Percentiles rank a stretch among this genome's conserved stretches.
Conservation (phyloP, 2,797 vertebrate genomes). For the Cuniculus paca region DNA sequence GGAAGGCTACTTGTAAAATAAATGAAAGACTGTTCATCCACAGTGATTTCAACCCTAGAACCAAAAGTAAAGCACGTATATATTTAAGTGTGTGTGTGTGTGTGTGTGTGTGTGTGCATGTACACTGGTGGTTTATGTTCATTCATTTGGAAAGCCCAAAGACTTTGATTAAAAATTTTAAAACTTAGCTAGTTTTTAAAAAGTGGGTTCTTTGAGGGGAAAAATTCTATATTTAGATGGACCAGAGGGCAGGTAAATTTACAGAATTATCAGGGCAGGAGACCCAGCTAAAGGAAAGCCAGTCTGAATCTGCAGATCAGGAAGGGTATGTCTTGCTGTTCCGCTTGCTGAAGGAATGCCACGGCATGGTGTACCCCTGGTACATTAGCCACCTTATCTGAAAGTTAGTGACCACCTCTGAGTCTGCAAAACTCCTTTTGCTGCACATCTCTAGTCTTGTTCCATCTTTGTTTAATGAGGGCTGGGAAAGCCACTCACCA, state of each 20-base stretch:
- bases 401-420: background rate
- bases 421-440: background rate
- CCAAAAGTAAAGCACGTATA: background rate
- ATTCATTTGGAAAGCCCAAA: background rate
- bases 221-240: background rate
- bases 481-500: background rate
- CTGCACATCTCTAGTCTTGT: background rate
- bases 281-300: background rate
- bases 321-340: background rate
- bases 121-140: background rate
- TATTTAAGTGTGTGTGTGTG: no score
- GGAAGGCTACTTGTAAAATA: background rate
- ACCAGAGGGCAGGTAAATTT: background rate
- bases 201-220: background rate
- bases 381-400: background rate
- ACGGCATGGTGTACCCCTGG: rapidly evolving
- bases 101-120: background rate
- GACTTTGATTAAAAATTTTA: background rate
- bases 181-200: background rate
- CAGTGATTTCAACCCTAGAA: background rate
- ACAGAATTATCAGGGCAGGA: background rate
- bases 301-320: no score
- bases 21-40: background rate
- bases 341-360: background rate
- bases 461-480: background rate